Base-by-base conservation (phyloP, 2,797 vertebrate genomes). In the Sebastolobus alascanus region DNA sequence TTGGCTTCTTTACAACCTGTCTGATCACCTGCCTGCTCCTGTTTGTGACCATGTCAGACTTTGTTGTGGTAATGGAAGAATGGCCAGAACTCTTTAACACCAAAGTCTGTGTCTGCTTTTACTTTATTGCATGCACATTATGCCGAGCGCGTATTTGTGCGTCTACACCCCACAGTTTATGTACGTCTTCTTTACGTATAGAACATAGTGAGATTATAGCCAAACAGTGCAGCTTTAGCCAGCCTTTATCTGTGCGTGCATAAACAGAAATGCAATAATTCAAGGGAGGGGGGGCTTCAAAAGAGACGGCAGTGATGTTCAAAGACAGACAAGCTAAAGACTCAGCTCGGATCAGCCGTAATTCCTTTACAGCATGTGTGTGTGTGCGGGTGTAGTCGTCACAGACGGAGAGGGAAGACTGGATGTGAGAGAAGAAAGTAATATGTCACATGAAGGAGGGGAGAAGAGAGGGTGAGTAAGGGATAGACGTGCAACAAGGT, bases 261-360 rank as follows among this genome's bases (percentile, higher is more conserved):
- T 35, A 58, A 90, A 85, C 71, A 80, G 16, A 84, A 86, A 68
- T 33, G 52, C 73, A 73, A 3, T 74, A 61, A 86, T 82, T 87
- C 75, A 89, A 86, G 86, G 68, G 6, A 6, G 27, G 56, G 86
- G 14, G 27, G 67, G 83, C 81, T 88, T 91, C 80, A 84, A 83
- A 92, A 65, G 83, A 46, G 50, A 77, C 70, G 3, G 52, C 68
- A 8, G 70, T 50, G 85, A 82, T 63, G 80, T 91, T 92, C 81
- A 92, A 89, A 90, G 84, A 89, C 86, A 89, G 85, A 83, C 80
- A 75, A 80, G 86, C 80, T 82, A 68, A 92, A 91, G 85, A 84
- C 82, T 81, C 64, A 43, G 84, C 78, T 59, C 2, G 27, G 87
- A 89, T 90, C 82, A 84, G 77, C 56, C 37, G 3, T 90, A 89